phyloP scores from a whole-genome alignment of 1,140 invertebrate genomes.

The Drosophila sp. region DNA sequence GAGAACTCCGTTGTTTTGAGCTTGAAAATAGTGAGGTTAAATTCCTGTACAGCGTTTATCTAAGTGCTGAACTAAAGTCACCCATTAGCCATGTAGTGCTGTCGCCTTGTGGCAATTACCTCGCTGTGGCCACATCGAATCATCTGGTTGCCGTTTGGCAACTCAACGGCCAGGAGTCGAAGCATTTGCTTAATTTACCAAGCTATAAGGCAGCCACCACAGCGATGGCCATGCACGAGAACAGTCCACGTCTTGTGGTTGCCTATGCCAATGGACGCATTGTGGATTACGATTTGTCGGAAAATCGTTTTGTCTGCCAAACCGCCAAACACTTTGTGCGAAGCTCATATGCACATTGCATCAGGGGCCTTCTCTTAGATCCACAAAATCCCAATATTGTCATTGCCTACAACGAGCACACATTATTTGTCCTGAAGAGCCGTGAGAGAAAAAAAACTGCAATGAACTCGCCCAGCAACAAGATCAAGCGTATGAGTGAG shows the following conservation, averaged over 20 bases:
- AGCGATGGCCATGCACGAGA: constrained; percentile 87
- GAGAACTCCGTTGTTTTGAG: constrained; percentile 57
- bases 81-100: constrained; percentile 45
- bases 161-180: constrained; percentile 84
- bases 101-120: constrained; percentile 86
- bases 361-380: constrained; percentile 87
- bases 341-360: constrained; percentile 68
- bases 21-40: constrained; percentile 17
- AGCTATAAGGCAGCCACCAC: constrained; percentile 88
- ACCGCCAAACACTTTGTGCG: constrained; percentile 57
- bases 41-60: constrained; percentile 30
- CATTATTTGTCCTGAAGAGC: constrained; percentile 86
- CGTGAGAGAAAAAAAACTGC: background rate
- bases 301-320: constrained; percentile 86
- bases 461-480: background rate
- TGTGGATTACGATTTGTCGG: constrained; percentile 88
- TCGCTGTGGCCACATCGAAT: constrained; percentile 87
- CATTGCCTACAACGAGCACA: constrained; percentile 88
- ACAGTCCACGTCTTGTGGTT: constrained; percentile 86
- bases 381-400: constrained; percentile 86
- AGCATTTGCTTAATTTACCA: constrained; percentile 87
- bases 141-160: constrained; percentile 88
- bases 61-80: constrained; percentile 25
- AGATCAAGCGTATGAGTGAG: constrained; percentile 17
- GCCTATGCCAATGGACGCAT: constrained; percentile 91